These are phyloP conservation scores for Aricia agestis DNA, from an alignment of 1,140 invertebrate genomes.

Conservation along the genomic window DNA sequence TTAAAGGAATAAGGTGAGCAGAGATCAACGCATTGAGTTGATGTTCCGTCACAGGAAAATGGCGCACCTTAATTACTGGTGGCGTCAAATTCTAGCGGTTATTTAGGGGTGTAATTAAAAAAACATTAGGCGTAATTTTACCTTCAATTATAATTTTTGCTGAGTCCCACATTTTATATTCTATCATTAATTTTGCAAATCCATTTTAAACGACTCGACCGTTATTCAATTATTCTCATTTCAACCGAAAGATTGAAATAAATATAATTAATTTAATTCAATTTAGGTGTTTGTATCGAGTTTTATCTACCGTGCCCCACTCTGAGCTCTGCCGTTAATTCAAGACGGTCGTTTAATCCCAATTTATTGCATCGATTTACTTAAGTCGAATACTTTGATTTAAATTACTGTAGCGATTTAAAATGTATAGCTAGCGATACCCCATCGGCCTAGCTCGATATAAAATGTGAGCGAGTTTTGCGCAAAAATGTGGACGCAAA, in stretches of 20 bases:
- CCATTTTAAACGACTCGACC: neutral
- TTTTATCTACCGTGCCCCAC: slow-evolving; percentile 18
- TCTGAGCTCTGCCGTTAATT: neutral
- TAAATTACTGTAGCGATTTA: neutral
- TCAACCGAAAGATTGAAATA: neutral
- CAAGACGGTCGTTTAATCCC: slow-evolving; percentile 1
- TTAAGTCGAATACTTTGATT: slow-evolving; percentile 1
- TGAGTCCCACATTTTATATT: neutral
- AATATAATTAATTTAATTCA: slow-evolving; percentile 3
- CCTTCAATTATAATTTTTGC: neutral
- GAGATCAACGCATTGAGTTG: neutral
- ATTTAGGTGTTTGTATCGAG: slow-evolving; percentile 6
- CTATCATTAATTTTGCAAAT: neutral
- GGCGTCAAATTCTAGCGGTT: neutral
- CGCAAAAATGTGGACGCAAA: neutral
- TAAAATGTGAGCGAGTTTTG: neutral
- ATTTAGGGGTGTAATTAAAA: neutral
- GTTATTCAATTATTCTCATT: neutral
- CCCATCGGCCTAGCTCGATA: neutral
- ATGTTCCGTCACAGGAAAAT: neutral
- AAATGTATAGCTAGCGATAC: neutral
- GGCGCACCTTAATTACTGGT: neutral
- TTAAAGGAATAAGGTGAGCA: neutral
- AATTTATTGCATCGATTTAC: slow-evolving; percentile 6
- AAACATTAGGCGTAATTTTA: neutral